Evolutionary conservation across 2,888 invertebrate genomes (phyloP).

Genomic region (Teinopalpus imperialis): DNA sequence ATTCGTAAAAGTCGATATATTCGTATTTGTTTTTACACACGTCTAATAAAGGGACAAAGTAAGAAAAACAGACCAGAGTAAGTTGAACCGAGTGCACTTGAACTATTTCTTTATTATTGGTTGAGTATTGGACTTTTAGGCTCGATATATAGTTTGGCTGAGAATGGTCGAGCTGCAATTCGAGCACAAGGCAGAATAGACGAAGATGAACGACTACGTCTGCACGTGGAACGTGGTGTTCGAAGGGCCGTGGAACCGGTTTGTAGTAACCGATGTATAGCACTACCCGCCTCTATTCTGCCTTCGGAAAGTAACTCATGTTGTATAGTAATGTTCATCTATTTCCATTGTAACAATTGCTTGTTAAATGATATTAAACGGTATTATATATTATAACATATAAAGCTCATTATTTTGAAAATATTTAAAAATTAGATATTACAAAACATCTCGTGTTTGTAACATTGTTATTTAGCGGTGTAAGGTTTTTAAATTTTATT

Average conservation of each 20-base stretch:
- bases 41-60: slow-evolving; percentile 43
- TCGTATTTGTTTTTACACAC: slow-evolving; percentile 43
- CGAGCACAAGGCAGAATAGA: slow-evolving; percentile 59
- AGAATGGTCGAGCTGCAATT: slow-evolving; percentile 37
- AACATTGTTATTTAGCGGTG: too few species aligned
- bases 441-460: too few species aligned
- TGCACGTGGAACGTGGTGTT: slow-evolving; percentile 56
- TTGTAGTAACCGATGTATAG: slow-evolving; percentile 65
- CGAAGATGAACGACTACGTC: slow-evolving; percentile 70
- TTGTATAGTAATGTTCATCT: too few species aligned
- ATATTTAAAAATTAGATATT: too few species aligned
- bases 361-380: too few species aligned
- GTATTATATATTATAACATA: too few species aligned
- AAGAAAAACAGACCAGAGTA: slow-evolving; percentile 36
- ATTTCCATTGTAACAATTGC: too few species aligned
- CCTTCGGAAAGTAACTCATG: slow-evolving; percentile 43
- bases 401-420: too few species aligned
- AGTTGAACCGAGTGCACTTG: slow-evolving; percentile 28
- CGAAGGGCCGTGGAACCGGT: slow-evolving; percentile 62
- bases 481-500: too few species aligned
- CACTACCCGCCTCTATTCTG: slow-evolving; percentile 46
- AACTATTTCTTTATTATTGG: slow-evolving; percentile 7
- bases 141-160: slow-evolving; percentile 26
- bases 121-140: slow-evolving; percentile 27
- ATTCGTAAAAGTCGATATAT: slow-evolving; percentile 2